phyloP scores from a whole-genome alignment of 2,888 invertebrate species.

The Eupithecia centaureata region DNA sequence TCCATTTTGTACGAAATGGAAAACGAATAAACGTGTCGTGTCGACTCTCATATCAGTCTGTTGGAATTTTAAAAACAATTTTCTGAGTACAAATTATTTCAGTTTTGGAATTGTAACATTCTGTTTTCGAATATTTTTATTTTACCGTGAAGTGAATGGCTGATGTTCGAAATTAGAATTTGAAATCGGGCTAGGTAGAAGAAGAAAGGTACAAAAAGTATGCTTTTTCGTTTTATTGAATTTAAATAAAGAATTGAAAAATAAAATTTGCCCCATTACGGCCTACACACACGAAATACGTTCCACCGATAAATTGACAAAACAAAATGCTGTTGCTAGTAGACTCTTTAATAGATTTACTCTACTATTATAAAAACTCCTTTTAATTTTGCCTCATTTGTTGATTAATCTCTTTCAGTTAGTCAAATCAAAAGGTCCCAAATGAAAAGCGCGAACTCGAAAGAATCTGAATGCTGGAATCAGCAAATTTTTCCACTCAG shows the following conservation, averaged over 20 bases:
- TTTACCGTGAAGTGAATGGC: not conserved
- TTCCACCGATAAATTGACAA: no score
- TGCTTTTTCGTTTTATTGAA: no score
- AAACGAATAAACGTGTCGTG: constrained; percentile 11
- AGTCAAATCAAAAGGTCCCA: not conserved
- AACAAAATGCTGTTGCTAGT: no score
- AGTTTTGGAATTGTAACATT: constrained; percentile 6
- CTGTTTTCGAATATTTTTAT: constrained; percentile 3
- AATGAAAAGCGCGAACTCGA: constrained; percentile 22
- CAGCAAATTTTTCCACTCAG: constrained; percentile 38
- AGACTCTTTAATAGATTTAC: no score
- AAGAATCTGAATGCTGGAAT: constrained; percentile 32
- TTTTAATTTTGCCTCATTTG: not conserved
- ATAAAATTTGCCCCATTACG: no score
- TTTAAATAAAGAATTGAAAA: no score
- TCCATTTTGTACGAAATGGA: constrained; percentile 17
- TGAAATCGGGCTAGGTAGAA: not conserved
- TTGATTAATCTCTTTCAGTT: constrained; percentile 11
- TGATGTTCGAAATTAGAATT: not conserved
- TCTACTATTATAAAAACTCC: not conserved
- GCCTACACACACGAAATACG: no score
- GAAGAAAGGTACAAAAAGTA: no score
- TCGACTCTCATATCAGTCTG: constrained; percentile 6
- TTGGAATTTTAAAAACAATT: constrained; percentile 11
- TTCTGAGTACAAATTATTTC: constrained; percentile 11